These are phyloP conservation scores for Pyrrhosoma nymphula DNA, from an alignment of 2,888 invertebrate genomes.

Conservation along the genomic window DNA sequence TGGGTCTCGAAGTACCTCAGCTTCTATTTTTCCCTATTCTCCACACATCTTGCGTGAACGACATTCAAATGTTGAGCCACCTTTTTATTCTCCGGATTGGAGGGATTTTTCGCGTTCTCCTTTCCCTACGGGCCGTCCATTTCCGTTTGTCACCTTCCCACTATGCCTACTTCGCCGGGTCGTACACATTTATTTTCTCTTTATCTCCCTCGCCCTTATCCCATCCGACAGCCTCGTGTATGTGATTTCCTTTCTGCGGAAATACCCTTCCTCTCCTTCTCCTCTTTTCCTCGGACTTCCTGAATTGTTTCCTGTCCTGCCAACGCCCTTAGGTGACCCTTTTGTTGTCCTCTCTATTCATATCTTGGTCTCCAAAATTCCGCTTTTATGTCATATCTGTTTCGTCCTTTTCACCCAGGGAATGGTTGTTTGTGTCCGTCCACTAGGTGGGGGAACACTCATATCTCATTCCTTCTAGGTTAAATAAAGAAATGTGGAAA, in stretches of 20 bases:
- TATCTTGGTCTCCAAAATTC: not conserved
- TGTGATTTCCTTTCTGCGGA: not conserved
- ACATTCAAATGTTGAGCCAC: no score
- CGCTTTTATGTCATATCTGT: not conserved
- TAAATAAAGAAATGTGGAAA: no score
- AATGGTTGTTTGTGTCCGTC: no score
- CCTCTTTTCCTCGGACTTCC: not conserved
- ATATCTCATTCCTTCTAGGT: no score
- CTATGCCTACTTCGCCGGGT: no score
- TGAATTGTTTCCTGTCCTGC: not conserved
- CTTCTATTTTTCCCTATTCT: no score
- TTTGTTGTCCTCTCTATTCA: not conserved
- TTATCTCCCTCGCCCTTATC: not conserved
- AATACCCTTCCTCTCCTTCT: not conserved
- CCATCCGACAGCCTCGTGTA: not conserved
- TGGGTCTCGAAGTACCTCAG: no score
- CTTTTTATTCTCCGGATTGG: no score
- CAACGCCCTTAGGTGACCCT: not conserved
- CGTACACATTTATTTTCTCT: not conserved
- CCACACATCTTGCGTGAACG: no score
- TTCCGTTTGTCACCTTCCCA: not conserved
- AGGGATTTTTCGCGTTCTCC: no score
- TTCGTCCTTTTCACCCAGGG: not conserved
- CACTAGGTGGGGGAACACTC: no score
- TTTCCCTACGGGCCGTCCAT: not conserved